Conservation (phyloP, 2,888 invertebrate species). For the Drosophila helvetica region DNA sequence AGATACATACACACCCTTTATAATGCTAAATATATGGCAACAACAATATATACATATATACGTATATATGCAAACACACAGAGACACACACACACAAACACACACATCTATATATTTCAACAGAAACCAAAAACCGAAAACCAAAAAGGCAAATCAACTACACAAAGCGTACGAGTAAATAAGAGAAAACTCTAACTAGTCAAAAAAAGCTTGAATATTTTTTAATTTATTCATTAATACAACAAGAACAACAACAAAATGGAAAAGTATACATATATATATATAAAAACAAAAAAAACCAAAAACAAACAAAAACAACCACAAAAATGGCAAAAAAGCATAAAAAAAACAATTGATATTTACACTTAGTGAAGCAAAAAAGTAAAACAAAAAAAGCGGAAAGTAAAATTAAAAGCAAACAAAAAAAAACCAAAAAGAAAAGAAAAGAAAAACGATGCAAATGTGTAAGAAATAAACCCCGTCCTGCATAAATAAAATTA, state of each 20-base stretch:
- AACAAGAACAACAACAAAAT: constrained; percentile 56
- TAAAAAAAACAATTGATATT: constrained; percentile 78
- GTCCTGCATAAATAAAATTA: constrained; percentile 82
- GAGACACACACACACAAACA: constrained; percentile 52
- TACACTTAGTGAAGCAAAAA: constrained; percentile 81
- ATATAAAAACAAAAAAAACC: constrained; percentile 44
- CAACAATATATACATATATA: constrained; percentile 48
- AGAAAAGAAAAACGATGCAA: constrained; percentile 67
- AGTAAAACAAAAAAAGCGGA: constrained; percentile 56
- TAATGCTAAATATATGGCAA: constrained; percentile 52
- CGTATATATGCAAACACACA: constrained; percentile 28
- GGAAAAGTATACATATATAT: constrained; percentile 56
- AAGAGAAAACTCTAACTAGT: constrained; percentile 70
- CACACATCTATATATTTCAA: constrained; percentile 39
- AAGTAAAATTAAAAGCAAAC: constrained; percentile 40
- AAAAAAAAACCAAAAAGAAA: constrained; percentile 50
- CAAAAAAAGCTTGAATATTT: constrained; percentile 80
- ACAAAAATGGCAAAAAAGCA: constrained; percentile 32
- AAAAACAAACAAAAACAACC: constrained; percentile 22
- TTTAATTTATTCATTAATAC: constrained; percentile 78
- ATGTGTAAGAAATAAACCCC: constrained; percentile 82
- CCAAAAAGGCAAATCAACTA: constrained; percentile 51
- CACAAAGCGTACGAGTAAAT: constrained; percentile 27
- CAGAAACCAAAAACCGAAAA: constrained; percentile 21
- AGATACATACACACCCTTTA: constrained; percentile 40